Evolutionary conservation across 2,888 invertebrate genomes (phyloP), one percentile per base, ranked within the genome.

Genomic region (Platycnemis pennipes): DNA sequence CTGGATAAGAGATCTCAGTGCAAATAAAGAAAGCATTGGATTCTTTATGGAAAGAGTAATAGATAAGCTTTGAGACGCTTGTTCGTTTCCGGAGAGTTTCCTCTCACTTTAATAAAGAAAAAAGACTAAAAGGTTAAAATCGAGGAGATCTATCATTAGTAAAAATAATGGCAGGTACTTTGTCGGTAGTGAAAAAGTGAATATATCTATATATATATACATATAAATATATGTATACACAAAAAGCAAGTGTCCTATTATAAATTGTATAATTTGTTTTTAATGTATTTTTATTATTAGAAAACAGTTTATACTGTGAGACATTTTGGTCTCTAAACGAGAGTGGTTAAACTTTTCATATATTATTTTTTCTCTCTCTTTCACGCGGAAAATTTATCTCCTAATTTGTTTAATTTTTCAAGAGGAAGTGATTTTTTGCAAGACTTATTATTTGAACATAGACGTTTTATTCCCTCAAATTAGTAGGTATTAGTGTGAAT

Each of bases 121-220:
- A 89, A 91, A 91, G 44, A 44, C 42, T 44, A 44, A 91, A 63
- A 63, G 91, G 91, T 44, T 63, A 94, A 94, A 94, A 95, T 95
- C 95, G 53, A 95, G 95, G 95, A 94, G 94, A 94, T 94, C 94
- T 94, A 94, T 94, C 94, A 94, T 94, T 95, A 94, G 86, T 94
- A 85, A 94, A 88, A 94, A 88, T 85, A 56, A 94, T 95, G 94
- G 95, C 94, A 95, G 94, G 94, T 45, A 94, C 94, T 87, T 94
- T 94, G 94, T 95, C 95, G 95, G 95, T 95, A 95, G 95, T 95
- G 94, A 94, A 95, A 95, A 94, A 94, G 94, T 94, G 95, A 94
- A 95, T 88, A 94, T 94, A 94, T 94, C n/a, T n/a, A 94, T 95
- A 94, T 95, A 94, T 95, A 94, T 95, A 94, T 95, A 95, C 95